A percentile compares a stretch with the other conserved stretches of the same genome.
Evolutionary conservation across 2,888 invertebrate genomes (phyloP).

Genomic region (Arrhopalites spinosus): DNA sequence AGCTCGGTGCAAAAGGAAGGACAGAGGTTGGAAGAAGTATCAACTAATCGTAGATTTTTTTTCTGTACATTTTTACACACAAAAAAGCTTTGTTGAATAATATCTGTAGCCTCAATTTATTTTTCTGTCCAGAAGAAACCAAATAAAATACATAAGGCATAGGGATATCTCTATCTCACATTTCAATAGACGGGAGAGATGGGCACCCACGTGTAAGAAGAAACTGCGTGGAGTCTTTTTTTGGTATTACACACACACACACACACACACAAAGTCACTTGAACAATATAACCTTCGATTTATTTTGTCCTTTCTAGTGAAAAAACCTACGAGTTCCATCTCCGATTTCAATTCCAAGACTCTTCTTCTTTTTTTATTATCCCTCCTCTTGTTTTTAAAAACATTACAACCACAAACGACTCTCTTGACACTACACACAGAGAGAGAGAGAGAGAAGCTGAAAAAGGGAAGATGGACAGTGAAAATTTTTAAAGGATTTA

Average conservation of each 20-base stretch:
- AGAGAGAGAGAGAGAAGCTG: not conserved
- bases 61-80: too few relatives aligned
- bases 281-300: constrained; percentile 7
- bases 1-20: too few relatives aligned
- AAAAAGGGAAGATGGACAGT: not conserved
- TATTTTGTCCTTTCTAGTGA: not conserved
- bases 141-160: too few relatives aligned
- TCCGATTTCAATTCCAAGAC: not conserved
- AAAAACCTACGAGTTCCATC: not conserved
- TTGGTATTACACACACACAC: not conserved
- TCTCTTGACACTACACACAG: too few relatives aligned
- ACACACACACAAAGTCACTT: constrained; percentile 1
- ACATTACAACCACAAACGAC: too few relatives aligned
- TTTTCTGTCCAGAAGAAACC: too few relatives aligned
- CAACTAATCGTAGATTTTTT: too few relatives aligned
- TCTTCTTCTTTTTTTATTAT: not conserved
- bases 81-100: too few relatives aligned
- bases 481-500: too few relatives aligned
- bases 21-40: too few relatives aligned
- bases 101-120: too few relatives aligned
- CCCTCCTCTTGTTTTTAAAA: not conserved
- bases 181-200: not conserved
- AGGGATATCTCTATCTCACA: too few relatives aligned
- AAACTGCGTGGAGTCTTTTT: not conserved
- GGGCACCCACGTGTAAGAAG: not conserved